Percentiles rank a stretch among this genome's conserved stretches.
Conservation (phyloP, 2,797 vertebrate species). For the Poecile montanus region DNA sequence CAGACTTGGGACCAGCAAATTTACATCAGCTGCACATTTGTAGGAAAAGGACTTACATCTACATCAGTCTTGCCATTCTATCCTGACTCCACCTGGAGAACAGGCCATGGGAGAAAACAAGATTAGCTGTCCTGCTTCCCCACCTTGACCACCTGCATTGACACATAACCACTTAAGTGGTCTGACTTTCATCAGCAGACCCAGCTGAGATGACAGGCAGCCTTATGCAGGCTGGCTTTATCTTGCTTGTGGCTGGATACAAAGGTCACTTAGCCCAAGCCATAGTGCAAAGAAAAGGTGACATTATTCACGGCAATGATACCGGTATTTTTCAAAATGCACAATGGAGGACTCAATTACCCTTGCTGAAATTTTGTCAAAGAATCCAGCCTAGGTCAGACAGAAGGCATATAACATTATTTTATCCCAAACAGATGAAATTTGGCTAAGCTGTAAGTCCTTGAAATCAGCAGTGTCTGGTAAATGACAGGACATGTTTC, state of each 20-base stretch:
- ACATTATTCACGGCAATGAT: neutral
- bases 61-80: neutral
- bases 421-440: slow-evolving; percentile 1
- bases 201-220: neutral
- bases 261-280: neutral
- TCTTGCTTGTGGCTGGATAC: neutral
- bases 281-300: neutral
- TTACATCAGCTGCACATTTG: neutral
- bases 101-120: neutral
- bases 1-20: neutral
- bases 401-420: neutral
- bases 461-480: neutral
- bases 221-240: neutral
- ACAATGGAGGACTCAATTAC: neutral
- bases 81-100: neutral
- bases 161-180: neutral
- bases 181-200: neutral
- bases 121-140: neutral
- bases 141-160: neutral
- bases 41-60: neutral
- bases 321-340: neutral
- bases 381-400: neutral
- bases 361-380: neutral
- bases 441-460: neutral
- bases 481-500: neutral